Evolutionary conservation across 2,888 invertebrate species (phyloP).

Genomic region (Neoaliturus tenellus): DNA sequence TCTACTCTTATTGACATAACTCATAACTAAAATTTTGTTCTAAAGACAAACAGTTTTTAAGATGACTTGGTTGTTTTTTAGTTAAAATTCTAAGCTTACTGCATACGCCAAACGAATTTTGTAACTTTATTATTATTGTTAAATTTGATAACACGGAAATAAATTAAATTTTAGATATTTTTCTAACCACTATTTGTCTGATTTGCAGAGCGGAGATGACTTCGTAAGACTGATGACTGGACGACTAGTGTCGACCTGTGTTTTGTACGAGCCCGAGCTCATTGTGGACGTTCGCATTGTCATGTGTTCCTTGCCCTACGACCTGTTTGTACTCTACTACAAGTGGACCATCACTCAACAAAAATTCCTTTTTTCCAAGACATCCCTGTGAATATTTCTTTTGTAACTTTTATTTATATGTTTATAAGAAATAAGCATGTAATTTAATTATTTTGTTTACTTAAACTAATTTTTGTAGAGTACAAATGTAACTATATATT

Average conservation of each 20-base stretch:
- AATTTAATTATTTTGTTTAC: slow-evolving; percentile 56
- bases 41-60: too few species aligned
- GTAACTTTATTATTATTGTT: too few species aligned
- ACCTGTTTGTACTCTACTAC: slow-evolving; percentile 55
- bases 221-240: slow-evolving; percentile 43
- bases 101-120: too few species aligned
- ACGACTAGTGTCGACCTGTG: slow-evolving; percentile 5
- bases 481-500: slow-evolving; percentile 57
- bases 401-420: slow-evolving; percentile 57
- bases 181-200: not conserved
- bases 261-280: slow-evolving; percentile 42
- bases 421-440: slow-evolving; percentile 53
- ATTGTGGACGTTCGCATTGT: slow-evolving; percentile 47
- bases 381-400: slow-evolving; percentile 56
- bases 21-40: too few species aligned
- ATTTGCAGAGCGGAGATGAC: slow-evolving; percentile 54
- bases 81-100: too few species aligned
- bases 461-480: slow-evolving; percentile 57
- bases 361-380: slow-evolving; percentile 45
- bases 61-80: too few species aligned
- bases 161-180: too few species aligned
- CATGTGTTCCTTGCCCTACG: slow-evolving; percentile 44
- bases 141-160: too few species aligned
- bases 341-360: slow-evolving; percentile 53
- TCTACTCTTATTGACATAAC: too few species aligned